Base-by-base conservation (phyloP, 2,888 invertebrate genomes). In the Xanthorhoe spadicearia region DNA sequence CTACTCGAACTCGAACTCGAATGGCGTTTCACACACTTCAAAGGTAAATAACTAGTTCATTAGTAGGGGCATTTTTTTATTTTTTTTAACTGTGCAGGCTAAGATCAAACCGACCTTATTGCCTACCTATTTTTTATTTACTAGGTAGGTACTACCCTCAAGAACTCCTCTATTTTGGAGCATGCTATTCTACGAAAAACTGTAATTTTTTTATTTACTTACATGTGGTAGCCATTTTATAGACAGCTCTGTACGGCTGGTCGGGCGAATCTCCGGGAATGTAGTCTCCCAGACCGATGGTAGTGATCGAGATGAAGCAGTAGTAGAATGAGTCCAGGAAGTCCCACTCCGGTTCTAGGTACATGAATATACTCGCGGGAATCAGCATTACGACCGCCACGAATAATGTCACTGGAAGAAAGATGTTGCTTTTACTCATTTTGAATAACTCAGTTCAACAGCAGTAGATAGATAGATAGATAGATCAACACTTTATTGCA, bases 271-370 rank as follows among this genome's bases (percentile, higher is more conserved):
- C 97, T 0, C 97, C 97, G 0, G 98, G 98, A 73, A 98, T 97
- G 89, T 97, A 97, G 89, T 98, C 98, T 0, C 98, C 98, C 2
- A 98, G 94, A 13, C 98, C 97, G 79, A 98, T 97, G 70, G 98
- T 98, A 23, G 98, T 97, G 72, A 98, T 92, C 13, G 97, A 97
- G 77, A 98, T 97, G 92, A 98, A 97, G 89, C 97, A 98, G 88
- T 97, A 98, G 89, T 98, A 98, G 81, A 98, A 94, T 0, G 97
- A 96, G 90, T 98, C 98, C 73, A 98, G 91, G 85, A 95, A 96
- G 83, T 96, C 96, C 97, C 97, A 97, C 8, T 95, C 95, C 0
- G 96, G 95, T 86, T 98, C 98, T 69, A 98, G 85, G 55, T 90
- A 86, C 17, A 96, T 94, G 88, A 97, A 98, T 53, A 96, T 90